phyloP scores from a whole-genome alignment of 1,140 invertebrate genomes.

The Branchinecta lindahli region DNA sequence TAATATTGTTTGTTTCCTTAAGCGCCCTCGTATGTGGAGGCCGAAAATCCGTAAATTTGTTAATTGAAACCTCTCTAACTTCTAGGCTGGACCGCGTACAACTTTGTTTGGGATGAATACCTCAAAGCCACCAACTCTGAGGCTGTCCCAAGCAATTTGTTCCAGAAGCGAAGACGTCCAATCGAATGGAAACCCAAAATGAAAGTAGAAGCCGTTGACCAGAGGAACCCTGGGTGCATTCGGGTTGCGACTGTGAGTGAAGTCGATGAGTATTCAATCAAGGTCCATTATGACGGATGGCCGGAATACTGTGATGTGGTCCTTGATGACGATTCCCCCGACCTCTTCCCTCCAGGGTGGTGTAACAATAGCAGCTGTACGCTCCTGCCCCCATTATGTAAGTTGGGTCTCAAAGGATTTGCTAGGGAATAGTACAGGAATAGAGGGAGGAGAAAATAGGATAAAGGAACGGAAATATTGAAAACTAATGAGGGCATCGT shows the following conservation, averaged over 20 bases:
- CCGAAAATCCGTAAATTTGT: too few relatives aligned
- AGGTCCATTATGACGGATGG: constrained; percentile 84
- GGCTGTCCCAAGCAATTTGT: constrained; percentile 64
- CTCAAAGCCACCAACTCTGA: constrained; percentile 53
- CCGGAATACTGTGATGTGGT: constrained; percentile 67
- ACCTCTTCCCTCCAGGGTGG: constrained; percentile 84
- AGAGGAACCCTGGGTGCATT: constrained; percentile 57
- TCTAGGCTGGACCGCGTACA: too few relatives aligned
- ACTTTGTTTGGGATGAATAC: constrained; percentile 73
- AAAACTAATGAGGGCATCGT: not conserved
- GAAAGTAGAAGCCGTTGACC: constrained; percentile 79
- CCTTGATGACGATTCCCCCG: constrained; percentile 74
- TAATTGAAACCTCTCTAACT: too few relatives aligned
- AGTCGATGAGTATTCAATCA: constrained; percentile 38
- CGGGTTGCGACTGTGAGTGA: constrained; percentile 68
- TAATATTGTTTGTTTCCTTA: too few relatives aligned
- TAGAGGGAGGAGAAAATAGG: not conserved
- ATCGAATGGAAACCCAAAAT: constrained; percentile 70
- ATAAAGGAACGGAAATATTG: not conserved
- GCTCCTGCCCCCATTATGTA: constrained; percentile 52
- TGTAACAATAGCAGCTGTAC: constrained; percentile 71
- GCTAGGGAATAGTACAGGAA: too few relatives aligned
- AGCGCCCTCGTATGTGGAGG: too few relatives aligned
- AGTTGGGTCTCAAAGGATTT: not conserved
- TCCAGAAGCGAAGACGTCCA: constrained; percentile 51